Evolutionary conservation across 1,140 invertebrate genomes (phyloP).

Genomic region (Pseudomyrmex cubaensis): DNA sequence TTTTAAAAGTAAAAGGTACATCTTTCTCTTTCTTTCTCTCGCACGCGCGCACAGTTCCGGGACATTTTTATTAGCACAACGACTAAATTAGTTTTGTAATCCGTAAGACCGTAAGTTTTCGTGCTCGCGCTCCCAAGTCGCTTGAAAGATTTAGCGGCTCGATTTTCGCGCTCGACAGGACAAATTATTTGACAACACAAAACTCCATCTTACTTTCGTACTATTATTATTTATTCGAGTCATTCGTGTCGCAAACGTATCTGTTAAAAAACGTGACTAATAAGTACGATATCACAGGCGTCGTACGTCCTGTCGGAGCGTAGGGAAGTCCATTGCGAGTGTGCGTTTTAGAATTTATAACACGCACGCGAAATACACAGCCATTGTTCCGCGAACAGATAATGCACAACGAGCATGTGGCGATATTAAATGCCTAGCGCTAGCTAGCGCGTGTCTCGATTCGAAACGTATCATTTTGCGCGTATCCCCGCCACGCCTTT

Average conservation of each 20-base stretch:
- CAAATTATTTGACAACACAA: slow-evolving; percentile 5
- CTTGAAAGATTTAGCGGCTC: slow-evolving; percentile 34
- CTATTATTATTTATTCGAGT: too few species aligned
- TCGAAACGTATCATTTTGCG: slow-evolving; percentile 33
- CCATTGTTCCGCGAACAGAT: slow-evolving; percentile 19
- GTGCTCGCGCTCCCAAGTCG: neutral
- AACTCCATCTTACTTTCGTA: neutral
- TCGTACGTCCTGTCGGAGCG: neutral
- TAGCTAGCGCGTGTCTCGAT: slow-evolving; percentile 3
- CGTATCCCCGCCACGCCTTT: slow-evolving; percentile 14
- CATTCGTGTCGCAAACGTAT: neutral
- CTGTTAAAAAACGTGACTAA: slow-evolving; percentile 33
- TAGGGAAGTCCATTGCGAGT: neutral
- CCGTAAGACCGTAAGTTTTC: slow-evolving; percentile 33
- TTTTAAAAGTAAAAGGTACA: slow-evolving; percentile 44
- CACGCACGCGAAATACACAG: slow-evolving; percentile 5
- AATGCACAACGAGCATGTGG: neutral
- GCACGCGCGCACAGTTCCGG: neutral
- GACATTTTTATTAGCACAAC: slow-evolving; percentile 54
- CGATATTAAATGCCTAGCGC: slow-evolving; percentile 49
- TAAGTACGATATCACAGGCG: slow-evolving; percentile 1
- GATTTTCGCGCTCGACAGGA: slow-evolving; percentile 5
- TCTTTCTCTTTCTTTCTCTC: neutral
- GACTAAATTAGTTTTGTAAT: slow-evolving; percentile 58
- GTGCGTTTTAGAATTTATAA: slow-evolving; percentile 13